phyloP scores from a whole-genome alignment of 2,888 invertebrate genomes.

The Drosophila fungiperda region DNA sequence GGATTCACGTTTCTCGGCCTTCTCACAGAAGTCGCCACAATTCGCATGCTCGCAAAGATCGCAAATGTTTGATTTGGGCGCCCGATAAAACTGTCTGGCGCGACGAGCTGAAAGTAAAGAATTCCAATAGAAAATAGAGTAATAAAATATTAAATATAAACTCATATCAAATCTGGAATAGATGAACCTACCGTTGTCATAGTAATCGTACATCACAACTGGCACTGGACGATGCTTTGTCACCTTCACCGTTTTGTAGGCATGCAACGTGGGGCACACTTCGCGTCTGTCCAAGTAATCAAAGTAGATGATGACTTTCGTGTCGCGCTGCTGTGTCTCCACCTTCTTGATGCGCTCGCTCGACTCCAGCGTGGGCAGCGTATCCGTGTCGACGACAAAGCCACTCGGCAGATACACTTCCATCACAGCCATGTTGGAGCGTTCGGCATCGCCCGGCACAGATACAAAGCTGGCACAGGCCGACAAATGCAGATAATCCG shows the following conservation, averaged over 20 bases:
- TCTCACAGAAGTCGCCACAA: slow-evolving; percentile 83
- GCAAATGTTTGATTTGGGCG: slow-evolving; percentile 90
- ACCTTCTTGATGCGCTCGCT: slow-evolving; percentile 87
- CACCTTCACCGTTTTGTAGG: slow-evolving; percentile 93
- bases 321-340: slow-evolving; percentile 89
- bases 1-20: slow-evolving; percentile 82
- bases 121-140: neutral
- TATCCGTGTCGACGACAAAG: slow-evolving; percentile 93
- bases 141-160: neutral
- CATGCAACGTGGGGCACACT: slow-evolving; percentile 94
- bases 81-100: slow-evolving; percentile 93
- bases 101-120: slow-evolving; percentile 88
- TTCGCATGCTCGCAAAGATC: slow-evolving; percentile 86
- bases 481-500: slow-evolving; percentile 92
- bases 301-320: slow-evolving; percentile 90
- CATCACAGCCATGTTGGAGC: slow-evolving; percentile 94
- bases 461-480: slow-evolving; percentile 89
- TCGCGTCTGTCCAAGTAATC: slow-evolving; percentile 89
- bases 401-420: slow-evolving; percentile 96
- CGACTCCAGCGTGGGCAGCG: slow-evolving; percentile 88
- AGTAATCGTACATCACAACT: slow-evolving; percentile 95
- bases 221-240: slow-evolving; percentile 94
- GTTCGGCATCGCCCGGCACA: slow-evolving; percentile 84
- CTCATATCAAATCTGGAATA: neutral
- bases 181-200: slow-evolving; percentile 92